Conservation (phyloP, 2,113 vertebrate genomes). For the Dasyurus viverrinus region DNA sequence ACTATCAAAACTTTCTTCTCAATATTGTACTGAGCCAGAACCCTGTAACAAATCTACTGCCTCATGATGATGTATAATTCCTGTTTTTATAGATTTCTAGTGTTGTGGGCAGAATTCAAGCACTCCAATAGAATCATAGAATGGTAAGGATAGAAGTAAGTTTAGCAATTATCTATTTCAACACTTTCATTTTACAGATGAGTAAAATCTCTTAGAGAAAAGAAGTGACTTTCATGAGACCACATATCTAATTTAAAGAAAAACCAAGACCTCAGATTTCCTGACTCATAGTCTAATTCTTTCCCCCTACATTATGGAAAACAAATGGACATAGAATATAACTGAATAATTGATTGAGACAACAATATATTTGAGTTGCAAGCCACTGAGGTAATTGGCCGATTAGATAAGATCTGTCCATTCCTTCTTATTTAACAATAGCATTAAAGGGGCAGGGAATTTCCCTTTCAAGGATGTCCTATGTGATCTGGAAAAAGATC, state of each 20-base stretch:
- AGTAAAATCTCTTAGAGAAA: background rate
- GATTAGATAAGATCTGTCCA: background rate
- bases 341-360: background rate
- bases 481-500: background rate
- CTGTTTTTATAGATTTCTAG: no score
- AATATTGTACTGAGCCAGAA: background rate
- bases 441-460: background rate
- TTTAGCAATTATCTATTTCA: background rate
- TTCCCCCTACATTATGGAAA: background rate
- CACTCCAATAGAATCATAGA: background rate
- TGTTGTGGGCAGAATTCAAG: background rate
- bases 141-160: background rate
- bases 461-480: background rate
- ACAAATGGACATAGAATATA: background rate
- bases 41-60: background rate
- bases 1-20: background rate
- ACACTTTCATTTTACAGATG: background rate
- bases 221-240: background rate
- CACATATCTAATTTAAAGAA: background rate
- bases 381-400: background rate
- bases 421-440: background rate
- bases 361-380: background rate
- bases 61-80: background rate
- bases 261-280: background rate
- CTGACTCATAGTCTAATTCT: background rate